Evolutionary conservation across 2,888 invertebrate species (phyloP), one percentile per base, ranked within the genome.

Genomic region (Podotricha telesiphe): DNA sequence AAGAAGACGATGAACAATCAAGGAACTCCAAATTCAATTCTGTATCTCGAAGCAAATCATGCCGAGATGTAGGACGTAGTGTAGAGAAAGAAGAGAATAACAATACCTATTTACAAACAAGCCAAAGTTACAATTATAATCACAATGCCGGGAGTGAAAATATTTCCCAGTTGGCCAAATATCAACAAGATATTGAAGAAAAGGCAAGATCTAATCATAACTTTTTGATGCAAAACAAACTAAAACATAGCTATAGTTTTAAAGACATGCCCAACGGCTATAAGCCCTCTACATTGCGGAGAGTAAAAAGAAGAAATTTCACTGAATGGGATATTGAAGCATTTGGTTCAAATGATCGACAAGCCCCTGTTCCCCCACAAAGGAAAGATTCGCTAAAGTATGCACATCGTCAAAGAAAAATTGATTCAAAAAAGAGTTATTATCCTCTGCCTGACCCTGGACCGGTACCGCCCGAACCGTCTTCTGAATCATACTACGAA

Each of bases 201-300:
- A 93, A 93, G 71, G 86, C 93, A 22, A 84, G 91, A 82, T 88
- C 89, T 0, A 93, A 94, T 71, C 90, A 94, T 74, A 93, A 94
- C 76, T 85, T 94, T 68, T 91, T 94, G 75, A 83, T 86, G 78
- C 91, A 93, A 79, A 91, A 88, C 81, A 93, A 93, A 82, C 80
- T 93, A 65, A 93, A 93, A 79, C 93, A 93, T 75, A 94, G 94
- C 74, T 93, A 89, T 79, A 94, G 94, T 81, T 94, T 95, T 75
- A 94, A 94, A 79, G 94, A 94, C 78, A 89, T 94, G 82, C 93
- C 93, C 70, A 95, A 94, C 81, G 95, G 95, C 20, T 95, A 94
- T 77, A 93, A 86, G 74, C 94, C 95, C 0, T 94, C 95, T 0
- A 94, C 94, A 0, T 77, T 95, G 70, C 88, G 91, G 76, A 87